Evolutionary conservation across 2,797 vertebrate genomes (phyloP).

Genomic region (Phalanger gymnotis): DNA sequence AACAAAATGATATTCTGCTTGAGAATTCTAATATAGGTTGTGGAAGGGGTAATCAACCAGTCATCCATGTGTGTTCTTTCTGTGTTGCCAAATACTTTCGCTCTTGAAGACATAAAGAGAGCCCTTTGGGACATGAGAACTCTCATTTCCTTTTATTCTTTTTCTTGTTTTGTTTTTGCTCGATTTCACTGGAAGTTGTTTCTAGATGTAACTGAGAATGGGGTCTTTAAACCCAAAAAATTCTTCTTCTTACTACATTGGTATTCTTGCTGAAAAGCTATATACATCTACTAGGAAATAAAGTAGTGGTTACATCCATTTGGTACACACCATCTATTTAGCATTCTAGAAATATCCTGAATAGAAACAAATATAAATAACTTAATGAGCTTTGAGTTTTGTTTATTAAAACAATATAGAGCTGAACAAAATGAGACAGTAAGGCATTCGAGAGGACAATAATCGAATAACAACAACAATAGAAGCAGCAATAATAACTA

Average conservation of each 20-base stretch:
- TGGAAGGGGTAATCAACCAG: neutral
- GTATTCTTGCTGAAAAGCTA: neutral
- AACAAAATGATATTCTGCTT: neutral
- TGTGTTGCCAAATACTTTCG: neutral
- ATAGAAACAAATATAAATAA: neutral
- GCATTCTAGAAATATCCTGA: neutral
- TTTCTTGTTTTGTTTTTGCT: slow-evolving; percentile 15
- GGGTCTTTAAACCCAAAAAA: neutral
- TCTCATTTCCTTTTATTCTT: neutral
- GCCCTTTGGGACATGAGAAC: neutral
- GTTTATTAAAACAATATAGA: neutral
- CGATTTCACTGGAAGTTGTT: neutral
- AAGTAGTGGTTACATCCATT: neutral
- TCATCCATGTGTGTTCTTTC: neutral
- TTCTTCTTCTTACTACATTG: slow-evolving; percentile 37
- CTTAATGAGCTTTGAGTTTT: neutral
- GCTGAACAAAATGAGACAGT: neutral
- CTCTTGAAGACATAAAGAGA: neutral
- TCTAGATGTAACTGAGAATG: neutral
- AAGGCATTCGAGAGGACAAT: neutral
- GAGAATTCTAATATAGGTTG: neutral
- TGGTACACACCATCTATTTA: neutral
- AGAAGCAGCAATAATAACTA: neutral
- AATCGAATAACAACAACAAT: neutral
- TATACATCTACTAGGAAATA: neutral